A percentile compares a stretch with the other conserved stretches of the same genome.
Evolutionary conservation across 2,113 vertebrate species (phyloP).

Genomic region (Sturnira hondurensis): DNA sequence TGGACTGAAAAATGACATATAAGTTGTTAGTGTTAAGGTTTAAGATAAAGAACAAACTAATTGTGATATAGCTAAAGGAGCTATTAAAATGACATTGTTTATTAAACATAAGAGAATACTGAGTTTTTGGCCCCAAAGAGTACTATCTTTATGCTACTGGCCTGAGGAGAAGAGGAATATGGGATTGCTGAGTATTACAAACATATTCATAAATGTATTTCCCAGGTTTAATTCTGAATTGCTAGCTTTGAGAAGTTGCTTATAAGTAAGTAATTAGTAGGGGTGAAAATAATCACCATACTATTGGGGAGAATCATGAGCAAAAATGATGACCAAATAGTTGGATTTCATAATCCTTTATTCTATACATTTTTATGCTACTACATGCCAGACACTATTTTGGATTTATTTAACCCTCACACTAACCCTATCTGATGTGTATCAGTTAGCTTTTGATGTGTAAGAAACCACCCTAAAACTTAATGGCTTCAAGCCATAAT

Average conservation of each 20-base stretch:
- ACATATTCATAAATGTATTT: not conserved
- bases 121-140: not conserved
- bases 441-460: not conserved
- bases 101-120: not conserved
- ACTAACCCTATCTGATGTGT: not conserved
- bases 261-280: not conserved
- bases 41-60: not conserved
- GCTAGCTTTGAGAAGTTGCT: not conserved
- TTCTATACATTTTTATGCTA: not conserved
- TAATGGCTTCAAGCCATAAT: not conserved
- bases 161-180: not conserved
- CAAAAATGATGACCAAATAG: not conserved
- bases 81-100: not conserved
- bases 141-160: not conserved
- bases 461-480: not conserved
- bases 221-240: not conserved
- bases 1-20: constrained; percentile 20
- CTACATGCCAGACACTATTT: not conserved
- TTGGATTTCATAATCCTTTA: not conserved
- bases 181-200: not conserved
- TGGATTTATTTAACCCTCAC: not conserved
- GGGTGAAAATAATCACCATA: not conserved
- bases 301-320: not conserved
- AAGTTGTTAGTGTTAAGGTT: not conserved
- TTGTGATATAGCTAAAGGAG: not conserved